Evolutionary conservation across 2,888 invertebrate genomes (phyloP), one percentile per base, ranked within the genome.

Genomic region (Watsonalla cultraria): DNA sequence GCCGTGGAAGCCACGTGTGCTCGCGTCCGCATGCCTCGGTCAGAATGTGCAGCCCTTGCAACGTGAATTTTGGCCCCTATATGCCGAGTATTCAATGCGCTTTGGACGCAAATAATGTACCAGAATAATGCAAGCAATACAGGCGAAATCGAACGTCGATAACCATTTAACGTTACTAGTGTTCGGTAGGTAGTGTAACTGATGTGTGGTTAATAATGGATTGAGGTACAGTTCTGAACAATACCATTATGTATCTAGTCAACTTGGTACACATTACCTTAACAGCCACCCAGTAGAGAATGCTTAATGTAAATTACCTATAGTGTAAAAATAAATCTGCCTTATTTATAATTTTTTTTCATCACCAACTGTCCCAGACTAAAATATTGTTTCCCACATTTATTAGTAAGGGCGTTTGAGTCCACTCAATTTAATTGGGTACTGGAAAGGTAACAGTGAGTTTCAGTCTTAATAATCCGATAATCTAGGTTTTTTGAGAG

Each of bases 1-100:
- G 86, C 75, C 83, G 78, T 74, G 82, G 84, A 74, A 82, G 89
- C 84, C 88, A 86, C 87, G 87, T 90, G 89, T 89, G 90, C 77
- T 80, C 74, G 80, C 80, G 79, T 80, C 87, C 74, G 82, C 88
- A 86, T 89, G 88, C 90, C 87, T 82, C 74, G 51, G 65, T 66
- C 76, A 72, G 87, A 82, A 82, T 87, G 88, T 88, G 86, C 87
- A 79, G 76, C 75, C 81, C 83, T 76, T 78, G 84, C 83, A 74
- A 68, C 79, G 75, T 81, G 84, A 81, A 84, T 86, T 84, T 78
- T 82, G 80, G 83, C 85, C 80, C 84, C 83, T 83, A 86, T 83
- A 86, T 81, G 80, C 78, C 72, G 87, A 86, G 84, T 89, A 89
- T 89, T 86, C 88, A 74, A 76, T 81, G 80, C 80, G 82, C 78